Base-by-base conservation (phyloP, 2,113 vertebrate genomes). In the Eptesicus fuscus region DNA sequence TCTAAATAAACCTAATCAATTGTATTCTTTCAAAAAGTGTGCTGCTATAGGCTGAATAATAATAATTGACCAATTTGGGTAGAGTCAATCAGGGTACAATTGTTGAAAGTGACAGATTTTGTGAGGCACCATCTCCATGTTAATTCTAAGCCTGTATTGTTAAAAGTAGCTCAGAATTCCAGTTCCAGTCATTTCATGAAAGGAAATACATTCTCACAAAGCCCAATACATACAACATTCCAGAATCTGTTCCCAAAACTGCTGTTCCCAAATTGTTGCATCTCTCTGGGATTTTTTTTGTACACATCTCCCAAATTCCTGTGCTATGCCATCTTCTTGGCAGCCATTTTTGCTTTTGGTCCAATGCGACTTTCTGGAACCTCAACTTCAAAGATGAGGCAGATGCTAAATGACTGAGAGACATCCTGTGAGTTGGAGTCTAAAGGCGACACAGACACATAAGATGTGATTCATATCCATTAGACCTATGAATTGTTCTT, bases 341-440 rank as follows among this genome's bases (percentile, higher is more conserved):
- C 30, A 70, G 42, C 14, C 30, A 0, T 53, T 23, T 90, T 87
- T 67, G 12, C 13, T 92, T 83, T 73, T 67, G n/a, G 49, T 61
- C n/a, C 28, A 84, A 9, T 88, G 7, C 12, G 4, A 35, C 63
- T 51, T 94, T 94, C 22, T 61, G 47, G 42, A 93, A 82, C 23
- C 6, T 61, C 40, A 82, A 59, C 37, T 61, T 92, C 28, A 80
- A 74, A 53, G 18, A 63, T 61, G 12, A 32, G n/a, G 28, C 71
- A 96, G 82, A 83, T 87, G 53, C 47, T 93, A 83, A 94, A 90
- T 92, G 87, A 61, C n/a, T 61, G 47, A 91, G 40, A 53, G 6
- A 42, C 32, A 71, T 42, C n/a, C 28, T 87, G 11, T 90, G 44
- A 53, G 61, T 9, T 51, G 47, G 53, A 90, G 53, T 82, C 51